Conservation (phyloP, 2,797 vertebrate species). For the Sebastolobus alascanus region DNA sequence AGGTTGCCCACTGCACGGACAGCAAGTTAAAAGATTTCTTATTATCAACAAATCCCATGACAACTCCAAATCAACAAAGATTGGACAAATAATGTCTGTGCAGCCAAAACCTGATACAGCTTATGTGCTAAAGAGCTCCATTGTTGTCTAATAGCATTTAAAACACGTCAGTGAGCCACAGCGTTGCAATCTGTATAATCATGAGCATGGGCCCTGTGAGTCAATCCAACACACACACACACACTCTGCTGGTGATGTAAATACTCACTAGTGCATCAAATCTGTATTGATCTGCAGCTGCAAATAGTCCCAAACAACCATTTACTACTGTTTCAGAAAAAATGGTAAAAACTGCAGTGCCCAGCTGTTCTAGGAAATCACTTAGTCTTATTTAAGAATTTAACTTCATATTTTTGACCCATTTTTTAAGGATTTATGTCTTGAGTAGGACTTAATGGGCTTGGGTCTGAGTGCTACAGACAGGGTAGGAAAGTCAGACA, state of each 20-base stretch:
- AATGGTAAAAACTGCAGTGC: background rate
- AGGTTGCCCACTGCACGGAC: background rate
- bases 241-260: background rate
- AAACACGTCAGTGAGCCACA: slow-evolving; percentile 6
- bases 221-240: background rate
- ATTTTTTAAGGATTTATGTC: slow-evolving; percentile 5
- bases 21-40: background rate
- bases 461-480: background rate
- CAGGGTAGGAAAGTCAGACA: background rate
- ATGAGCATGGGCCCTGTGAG: background rate
- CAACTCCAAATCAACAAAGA: background rate
- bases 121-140: background rate
- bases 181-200: background rate
- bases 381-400: background rate
- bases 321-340: background rate
- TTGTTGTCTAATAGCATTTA: background rate
- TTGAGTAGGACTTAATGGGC: background rate
- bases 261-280: background rate
- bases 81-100: background rate
- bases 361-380: background rate
- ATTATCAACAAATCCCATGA: background rate
- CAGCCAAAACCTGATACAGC: background rate
- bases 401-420: background rate
- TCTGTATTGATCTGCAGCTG: background rate
- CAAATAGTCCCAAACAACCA: background rate